Conservation (phyloP, 2,797 vertebrate species). For the Pangasius macronema region DNA sequence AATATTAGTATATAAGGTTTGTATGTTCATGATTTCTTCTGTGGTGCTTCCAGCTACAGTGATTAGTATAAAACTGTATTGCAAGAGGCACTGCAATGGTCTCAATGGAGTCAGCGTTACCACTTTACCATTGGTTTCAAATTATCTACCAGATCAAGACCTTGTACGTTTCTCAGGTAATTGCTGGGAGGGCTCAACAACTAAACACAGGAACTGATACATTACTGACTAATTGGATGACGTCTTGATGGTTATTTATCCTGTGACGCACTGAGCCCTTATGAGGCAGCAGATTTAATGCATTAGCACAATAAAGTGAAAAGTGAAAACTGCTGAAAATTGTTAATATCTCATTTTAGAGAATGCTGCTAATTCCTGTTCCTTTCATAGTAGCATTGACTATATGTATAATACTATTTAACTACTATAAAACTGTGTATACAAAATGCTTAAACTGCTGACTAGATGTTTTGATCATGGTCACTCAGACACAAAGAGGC, state of each 20-base stretch:
- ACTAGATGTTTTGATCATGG: too few relatives aligned
- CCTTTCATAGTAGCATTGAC: too few relatives aligned
- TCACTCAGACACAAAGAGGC: background rate
- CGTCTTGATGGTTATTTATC: background rate
- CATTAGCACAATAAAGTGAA: background rate
- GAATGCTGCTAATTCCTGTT: too few relatives aligned
- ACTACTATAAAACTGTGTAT: too few relatives aligned
- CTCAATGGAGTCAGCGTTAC: background rate
- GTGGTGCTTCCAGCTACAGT: too few relatives aligned
- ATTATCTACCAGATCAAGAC: background rate
- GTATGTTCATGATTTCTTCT: background rate
- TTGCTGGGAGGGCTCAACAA: background rate
- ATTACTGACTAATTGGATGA: background rate
- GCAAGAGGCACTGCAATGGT: too few relatives aligned
- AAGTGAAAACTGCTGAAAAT: background rate
- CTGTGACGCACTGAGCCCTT: background rate
- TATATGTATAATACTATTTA: too few relatives aligned
- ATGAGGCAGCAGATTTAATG: background rate
- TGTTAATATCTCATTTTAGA: too few relatives aligned
- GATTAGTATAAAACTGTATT: too few relatives aligned
- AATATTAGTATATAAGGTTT: background rate
- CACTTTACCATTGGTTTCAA: too few relatives aligned
- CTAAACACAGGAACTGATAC: background rate
- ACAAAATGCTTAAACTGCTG: too few relatives aligned
- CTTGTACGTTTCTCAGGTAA: background rate